Conservation (phyloP, 1,140 invertebrate genomes). For the Melanaphis sacchari region DNA sequence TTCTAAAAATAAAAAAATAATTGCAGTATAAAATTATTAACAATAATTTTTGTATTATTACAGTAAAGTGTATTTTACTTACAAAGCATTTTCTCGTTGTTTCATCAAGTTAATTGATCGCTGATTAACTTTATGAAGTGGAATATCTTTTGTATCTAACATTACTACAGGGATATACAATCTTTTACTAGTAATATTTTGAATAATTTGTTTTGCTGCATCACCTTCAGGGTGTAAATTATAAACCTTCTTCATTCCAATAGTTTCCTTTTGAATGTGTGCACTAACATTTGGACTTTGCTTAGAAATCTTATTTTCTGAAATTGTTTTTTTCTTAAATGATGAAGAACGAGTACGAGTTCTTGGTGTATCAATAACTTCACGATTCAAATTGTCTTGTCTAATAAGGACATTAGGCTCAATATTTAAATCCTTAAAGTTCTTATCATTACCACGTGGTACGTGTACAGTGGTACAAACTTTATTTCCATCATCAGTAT, state of each 20-base stretch:
- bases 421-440: background rate
- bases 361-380: background rate
- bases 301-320: background rate
- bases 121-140: background rate
- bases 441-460: background rate
- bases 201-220: no score
- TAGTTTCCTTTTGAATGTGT: background rate
- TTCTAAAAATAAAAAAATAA: background rate
- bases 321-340: background rate
- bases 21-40: background rate
- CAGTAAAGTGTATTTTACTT: background rate
- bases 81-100: background rate
- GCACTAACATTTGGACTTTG: background rate
- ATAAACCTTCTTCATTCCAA: background rate
- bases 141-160: background rate
- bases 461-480: background rate
- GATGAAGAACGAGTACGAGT: constrained; percentile 45
- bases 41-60: background rate
- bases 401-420: background rate
- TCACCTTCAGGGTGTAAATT: no score
- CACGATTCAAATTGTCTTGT: background rate
- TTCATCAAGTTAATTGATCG: background rate
- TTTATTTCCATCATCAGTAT: background rate
- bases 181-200: background rate
- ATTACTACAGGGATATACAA: background rate